Evolutionary conservation across 2,797 vertebrate genomes (phyloP).

Genomic region (Siniperca obscura): DNA sequence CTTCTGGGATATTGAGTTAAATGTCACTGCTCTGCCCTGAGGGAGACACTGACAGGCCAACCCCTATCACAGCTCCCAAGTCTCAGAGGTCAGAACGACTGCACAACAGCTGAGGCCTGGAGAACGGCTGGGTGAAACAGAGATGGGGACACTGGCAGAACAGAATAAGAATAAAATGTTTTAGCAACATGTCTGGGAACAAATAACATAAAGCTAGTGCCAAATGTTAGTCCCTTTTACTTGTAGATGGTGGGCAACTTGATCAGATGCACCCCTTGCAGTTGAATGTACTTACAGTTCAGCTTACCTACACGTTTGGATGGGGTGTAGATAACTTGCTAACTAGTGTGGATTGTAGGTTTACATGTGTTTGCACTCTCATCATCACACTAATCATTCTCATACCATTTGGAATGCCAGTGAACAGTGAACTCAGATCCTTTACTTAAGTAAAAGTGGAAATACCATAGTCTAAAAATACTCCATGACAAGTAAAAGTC

Average conservation of each 20-base stretch:
- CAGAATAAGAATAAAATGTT: conserved; percentile 48
- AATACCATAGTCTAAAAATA: no score
- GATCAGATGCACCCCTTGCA: background rate
- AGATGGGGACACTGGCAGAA: conserved; percentile 48
- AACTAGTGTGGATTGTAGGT: background rate
- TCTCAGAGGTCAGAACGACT: conserved; percentile 80
- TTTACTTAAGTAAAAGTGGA: no score
- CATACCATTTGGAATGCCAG: background rate
- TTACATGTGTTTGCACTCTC: background rate
- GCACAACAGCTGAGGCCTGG: conserved; percentile 80
- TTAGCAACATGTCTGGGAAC: conserved; percentile 28
- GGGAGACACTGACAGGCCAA: conserved; percentile 84
- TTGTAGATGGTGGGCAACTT: background rate
- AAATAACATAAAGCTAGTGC: background rate
- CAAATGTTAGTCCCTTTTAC: background rate
- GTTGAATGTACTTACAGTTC: background rate
- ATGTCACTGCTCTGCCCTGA: conserved; percentile 83
- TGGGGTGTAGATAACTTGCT: background rate
- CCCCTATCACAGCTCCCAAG: conserved; percentile 77
- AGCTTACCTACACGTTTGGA: background rate
- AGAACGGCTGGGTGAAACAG: conserved; percentile 55
- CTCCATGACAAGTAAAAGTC: no score
- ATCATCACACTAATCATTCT: background rate
- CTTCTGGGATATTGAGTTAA: conserved; percentile 88
- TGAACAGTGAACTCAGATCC: background rate